phyloP scores from a whole-genome alignment of 2,113 vertebrate genomes.

The Diphyllodes magnificus region DNA sequence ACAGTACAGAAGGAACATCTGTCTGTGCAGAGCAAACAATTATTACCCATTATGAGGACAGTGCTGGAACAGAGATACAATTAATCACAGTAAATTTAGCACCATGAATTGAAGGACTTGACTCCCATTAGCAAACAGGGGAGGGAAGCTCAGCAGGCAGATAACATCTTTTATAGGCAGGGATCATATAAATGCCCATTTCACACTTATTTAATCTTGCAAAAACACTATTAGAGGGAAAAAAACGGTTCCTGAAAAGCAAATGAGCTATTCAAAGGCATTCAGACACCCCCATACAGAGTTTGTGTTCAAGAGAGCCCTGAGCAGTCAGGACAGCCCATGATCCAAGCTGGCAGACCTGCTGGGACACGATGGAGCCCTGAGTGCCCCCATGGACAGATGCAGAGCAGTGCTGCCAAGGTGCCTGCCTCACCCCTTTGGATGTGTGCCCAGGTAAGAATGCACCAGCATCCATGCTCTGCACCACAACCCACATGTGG shows the following conservation, averaged over 20 bases:
- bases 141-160: not conserved
- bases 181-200: not conserved
- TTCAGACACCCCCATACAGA: not conserved
- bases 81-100: conserved; percentile 26
- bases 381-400: not conserved
- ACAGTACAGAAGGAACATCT: not conserved
- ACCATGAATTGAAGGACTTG: not conserved
- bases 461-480: not conserved
- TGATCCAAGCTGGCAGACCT: not conserved
- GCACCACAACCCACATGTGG: not conserved
- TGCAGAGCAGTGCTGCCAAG: not conserved
- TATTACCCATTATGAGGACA: not conserved
- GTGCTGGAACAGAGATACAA: not conserved
- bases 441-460: not conserved
- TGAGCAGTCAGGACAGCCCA: not conserved
- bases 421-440: rapidly evolving
- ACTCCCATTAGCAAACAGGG: not conserved
- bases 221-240: not conserved
- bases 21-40: not conserved
- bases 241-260: not conserved
- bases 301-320: not conserved
- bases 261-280: not conserved
- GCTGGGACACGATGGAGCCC: not conserved
- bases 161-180: not conserved
- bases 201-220: not conserved